phyloP scores from a whole-genome alignment of 2,113 vertebrate species.

The Xiphophorus hellerii region DNA sequence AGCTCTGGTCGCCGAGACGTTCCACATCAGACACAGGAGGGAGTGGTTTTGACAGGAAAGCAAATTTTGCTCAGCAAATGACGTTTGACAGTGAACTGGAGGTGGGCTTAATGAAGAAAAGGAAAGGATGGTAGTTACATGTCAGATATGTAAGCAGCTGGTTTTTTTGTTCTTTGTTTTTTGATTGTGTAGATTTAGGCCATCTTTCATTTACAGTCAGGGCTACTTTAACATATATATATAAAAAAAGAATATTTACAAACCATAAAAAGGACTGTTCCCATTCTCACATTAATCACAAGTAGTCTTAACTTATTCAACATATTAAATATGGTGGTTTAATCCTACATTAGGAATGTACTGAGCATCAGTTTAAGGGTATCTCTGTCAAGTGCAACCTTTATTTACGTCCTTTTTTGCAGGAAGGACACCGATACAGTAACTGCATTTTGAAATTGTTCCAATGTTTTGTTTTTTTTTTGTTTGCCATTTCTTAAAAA shows the following conservation, averaged over 20 bases:
- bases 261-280: slow-evolving; percentile 77
- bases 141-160: slow-evolving; percentile 71
- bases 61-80: slow-evolving; percentile 50
- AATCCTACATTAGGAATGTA: slow-evolving; percentile 73
- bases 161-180: slow-evolving; percentile 24
- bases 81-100: slow-evolving; percentile 29
- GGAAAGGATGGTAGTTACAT: slow-evolving; percentile 61
- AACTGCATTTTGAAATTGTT: slow-evolving; percentile 69
- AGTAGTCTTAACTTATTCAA: slow-evolving; percentile 75
- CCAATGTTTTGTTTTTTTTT: slow-evolving; percentile 42
- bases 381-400: slow-evolving; percentile 75
- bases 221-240: slow-evolving; percentile 65
- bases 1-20: slow-evolving; percentile 31
- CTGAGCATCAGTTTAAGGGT: slow-evolving; percentile 72
- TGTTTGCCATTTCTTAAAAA: slow-evolving; percentile 26
- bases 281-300: slow-evolving; percentile 77
- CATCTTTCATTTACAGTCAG: slow-evolving; percentile 63
- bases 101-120: slow-evolving; percentile 52
- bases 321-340: slow-evolving; percentile 76
- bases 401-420: slow-evolving; percentile 69
- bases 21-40: slow-evolving; percentile 16
- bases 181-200: slow-evolving; percentile 76
- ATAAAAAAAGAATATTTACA: slow-evolving; percentile 75
- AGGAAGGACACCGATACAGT: slow-evolving; percentile 65
- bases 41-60: slow-evolving; percentile 50